Evolutionary conservation across 2,113 vertebrate genomes (phyloP).

Genomic region (Eurypyga helias): DNA sequence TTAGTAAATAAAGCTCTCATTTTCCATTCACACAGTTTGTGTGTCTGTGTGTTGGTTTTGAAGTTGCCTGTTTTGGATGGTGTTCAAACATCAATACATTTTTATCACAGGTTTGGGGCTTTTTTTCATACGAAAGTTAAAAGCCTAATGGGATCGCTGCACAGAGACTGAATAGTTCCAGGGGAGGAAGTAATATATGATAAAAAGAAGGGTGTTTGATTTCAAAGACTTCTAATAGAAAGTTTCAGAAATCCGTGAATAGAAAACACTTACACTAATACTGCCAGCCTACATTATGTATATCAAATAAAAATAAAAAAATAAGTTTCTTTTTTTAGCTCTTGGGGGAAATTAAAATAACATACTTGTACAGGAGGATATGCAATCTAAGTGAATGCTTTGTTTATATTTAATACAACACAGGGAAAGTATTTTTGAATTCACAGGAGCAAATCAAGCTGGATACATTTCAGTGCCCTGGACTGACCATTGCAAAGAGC

Average conservation of each 20-base stretch:
- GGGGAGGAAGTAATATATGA: constrained; percentile 73
- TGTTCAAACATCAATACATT: constrained; percentile 71
- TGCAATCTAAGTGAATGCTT: background rate
- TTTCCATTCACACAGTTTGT: background rate
- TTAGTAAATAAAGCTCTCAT: background rate
- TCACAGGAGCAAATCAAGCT: background rate
- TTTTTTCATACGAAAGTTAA: constrained; percentile 61
- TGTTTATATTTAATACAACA: constrained; percentile 14
- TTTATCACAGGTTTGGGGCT: constrained; percentile 60
- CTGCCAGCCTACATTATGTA: constrained; percentile 48
- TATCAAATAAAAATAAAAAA: background rate
- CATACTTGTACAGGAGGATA: constrained; percentile 22
- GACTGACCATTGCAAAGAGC: background rate
- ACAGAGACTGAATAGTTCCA: constrained; percentile 59
- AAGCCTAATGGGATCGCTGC: constrained; percentile 66
- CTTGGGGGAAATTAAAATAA: constrained; percentile 58
- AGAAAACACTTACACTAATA: constrained; percentile 41
- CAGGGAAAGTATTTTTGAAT: constrained; percentile 13
- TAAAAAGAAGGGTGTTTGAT: constrained; percentile 72
- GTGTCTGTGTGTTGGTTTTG: background rate
- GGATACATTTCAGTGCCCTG: background rate
- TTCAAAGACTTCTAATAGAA: constrained; percentile 75
- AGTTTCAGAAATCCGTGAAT: constrained; percentile 34
- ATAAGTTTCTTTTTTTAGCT: constrained; percentile 53
- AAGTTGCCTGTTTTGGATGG: constrained; percentile 52